Percentiles rank a stretch among this genome's conserved stretches.
These are phyloP conservation scores for Trematomus loennbergii DNA, from an alignment of 2,113 vertebrate genomes.

Conservation along the genomic window DNA sequence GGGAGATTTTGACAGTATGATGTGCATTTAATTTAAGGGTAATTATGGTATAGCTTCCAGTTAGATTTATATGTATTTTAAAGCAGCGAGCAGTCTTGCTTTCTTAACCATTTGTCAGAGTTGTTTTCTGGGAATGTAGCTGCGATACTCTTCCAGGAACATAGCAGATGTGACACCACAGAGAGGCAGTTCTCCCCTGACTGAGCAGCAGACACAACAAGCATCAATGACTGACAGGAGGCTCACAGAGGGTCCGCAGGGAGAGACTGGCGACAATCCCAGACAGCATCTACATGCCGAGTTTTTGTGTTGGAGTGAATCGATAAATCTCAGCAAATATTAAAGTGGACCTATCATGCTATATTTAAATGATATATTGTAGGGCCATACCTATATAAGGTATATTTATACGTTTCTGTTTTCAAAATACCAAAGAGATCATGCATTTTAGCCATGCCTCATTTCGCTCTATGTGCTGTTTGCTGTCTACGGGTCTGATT, in stretches of 20 bases:
- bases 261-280: conserved; percentile 51
- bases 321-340: conserved; percentile 7
- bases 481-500: too few relatives aligned
- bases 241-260: conserved; percentile 44
- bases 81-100: background rate
- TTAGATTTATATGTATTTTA: background rate
- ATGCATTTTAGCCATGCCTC: too few relatives aligned
- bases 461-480: too few relatives aligned
- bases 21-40: background rate
- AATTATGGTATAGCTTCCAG: background rate
- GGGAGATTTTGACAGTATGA: background rate
- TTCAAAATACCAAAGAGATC: too few relatives aligned
- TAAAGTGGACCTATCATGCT: too few relatives aligned
- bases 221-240: conserved; percentile 29
- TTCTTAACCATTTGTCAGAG: background rate
- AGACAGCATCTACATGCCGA: conserved; percentile 34
- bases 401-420: too few relatives aligned
- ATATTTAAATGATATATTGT: too few relatives aligned
- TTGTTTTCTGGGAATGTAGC: conserved; percentile 2
- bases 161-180: conserved; percentile 49
- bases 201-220: background rate
- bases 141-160: conserved; percentile 6
- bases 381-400: too few relatives aligned
- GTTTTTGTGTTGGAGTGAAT: conserved; percentile 33
- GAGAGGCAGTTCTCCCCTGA: conserved; percentile 9